Percentiles rank a stretch among this genome's conserved stretches.
Conservation (phyloP, 2,888 invertebrate species). For the Calliopum simillimum region DNA sequence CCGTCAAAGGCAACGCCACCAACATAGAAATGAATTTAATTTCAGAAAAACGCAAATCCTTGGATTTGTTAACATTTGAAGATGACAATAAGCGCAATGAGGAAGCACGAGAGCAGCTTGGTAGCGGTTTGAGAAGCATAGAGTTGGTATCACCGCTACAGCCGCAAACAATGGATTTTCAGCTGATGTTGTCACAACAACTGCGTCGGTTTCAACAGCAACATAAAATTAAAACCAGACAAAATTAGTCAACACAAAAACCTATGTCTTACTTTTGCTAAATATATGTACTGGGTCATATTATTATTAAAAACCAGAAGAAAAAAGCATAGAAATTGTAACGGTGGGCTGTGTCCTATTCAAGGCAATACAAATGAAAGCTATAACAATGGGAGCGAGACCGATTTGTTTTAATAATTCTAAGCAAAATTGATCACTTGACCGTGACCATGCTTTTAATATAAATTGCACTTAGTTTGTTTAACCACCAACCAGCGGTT, state of each 20-base stretch:
- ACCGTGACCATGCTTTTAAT: too few relatives aligned
- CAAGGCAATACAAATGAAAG: too few relatives aligned
- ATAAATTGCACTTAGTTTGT: too few relatives aligned
- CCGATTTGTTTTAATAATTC: too few relatives aligned
- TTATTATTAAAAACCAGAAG: neutral
- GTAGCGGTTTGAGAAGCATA: too few relatives aligned
- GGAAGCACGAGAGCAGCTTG: conserved; percentile 1
- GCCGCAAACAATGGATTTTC: conserved; percentile 44
- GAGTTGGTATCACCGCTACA: neutral
- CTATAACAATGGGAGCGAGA: too few relatives aligned
- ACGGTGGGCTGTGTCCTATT: too few relatives aligned
- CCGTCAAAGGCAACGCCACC: conserved; percentile 23
- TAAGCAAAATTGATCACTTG: too few relatives aligned
- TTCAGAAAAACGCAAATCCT: conserved; percentile 43
- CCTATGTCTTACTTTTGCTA: neutral
- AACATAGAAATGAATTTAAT: neutral
- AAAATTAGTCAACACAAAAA: conserved; percentile 23
- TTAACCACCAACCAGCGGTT: too few relatives aligned
- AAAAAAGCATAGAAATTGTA: too few relatives aligned
- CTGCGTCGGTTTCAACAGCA: conserved; percentile 48
- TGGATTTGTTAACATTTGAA: conserved; percentile 42
- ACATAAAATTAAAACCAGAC: conserved; percentile 20
- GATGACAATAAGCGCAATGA: conserved; percentile 46
- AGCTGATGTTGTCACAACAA: conserved; percentile 46
- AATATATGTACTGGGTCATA: neutral